Conservation (phyloP, 2,113 vertebrate genomes). For the Dicrurus megarhynchus region DNA sequence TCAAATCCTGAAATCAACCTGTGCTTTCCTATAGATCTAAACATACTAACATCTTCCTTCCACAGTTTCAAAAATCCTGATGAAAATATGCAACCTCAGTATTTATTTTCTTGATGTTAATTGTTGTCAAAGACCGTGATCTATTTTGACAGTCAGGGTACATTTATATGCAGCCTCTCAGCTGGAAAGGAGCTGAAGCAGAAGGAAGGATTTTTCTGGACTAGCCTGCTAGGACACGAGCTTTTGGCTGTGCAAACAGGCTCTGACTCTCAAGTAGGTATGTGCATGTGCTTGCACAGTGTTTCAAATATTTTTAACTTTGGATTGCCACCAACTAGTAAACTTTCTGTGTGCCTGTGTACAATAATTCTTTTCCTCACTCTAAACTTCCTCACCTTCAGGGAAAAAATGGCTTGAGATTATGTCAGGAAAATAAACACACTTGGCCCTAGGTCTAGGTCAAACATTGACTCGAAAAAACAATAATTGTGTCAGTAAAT, state of each 20-base stretch:
- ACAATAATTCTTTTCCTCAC: neutral
- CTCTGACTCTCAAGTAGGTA: neutral
- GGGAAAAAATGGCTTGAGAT: neutral
- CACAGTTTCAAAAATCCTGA: neutral
- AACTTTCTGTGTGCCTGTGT: neutral
- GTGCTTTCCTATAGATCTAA: neutral
- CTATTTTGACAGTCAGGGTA: neutral
- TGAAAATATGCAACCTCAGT: neutral
- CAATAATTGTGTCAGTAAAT: slow-evolving; percentile 34
- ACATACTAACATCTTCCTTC: neutral
- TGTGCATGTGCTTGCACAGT: neutral
- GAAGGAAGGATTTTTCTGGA: slow-evolving; percentile 4
- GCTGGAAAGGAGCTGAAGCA: neutral
- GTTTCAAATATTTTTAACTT: slow-evolving; percentile 9
- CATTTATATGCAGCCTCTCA: neutral
- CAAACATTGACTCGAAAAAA: slow-evolving; percentile 15
- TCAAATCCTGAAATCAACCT: neutral
- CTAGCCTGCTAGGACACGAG: neutral
- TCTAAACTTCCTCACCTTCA: slow-evolving; percentile 3
- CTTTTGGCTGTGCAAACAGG: neutral
- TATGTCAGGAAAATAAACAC: slow-evolving; percentile 41
- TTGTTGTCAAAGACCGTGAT: neutral
- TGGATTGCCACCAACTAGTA: neutral
- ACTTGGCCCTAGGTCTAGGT: slow-evolving; percentile 41
- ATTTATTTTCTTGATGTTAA: neutral